Percentiles rank a stretch among this genome's conserved stretches.
Evolutionary conservation across 2,797 vertebrate species (phyloP).

Genomic region (Adrianichthys oophorus): DNA sequence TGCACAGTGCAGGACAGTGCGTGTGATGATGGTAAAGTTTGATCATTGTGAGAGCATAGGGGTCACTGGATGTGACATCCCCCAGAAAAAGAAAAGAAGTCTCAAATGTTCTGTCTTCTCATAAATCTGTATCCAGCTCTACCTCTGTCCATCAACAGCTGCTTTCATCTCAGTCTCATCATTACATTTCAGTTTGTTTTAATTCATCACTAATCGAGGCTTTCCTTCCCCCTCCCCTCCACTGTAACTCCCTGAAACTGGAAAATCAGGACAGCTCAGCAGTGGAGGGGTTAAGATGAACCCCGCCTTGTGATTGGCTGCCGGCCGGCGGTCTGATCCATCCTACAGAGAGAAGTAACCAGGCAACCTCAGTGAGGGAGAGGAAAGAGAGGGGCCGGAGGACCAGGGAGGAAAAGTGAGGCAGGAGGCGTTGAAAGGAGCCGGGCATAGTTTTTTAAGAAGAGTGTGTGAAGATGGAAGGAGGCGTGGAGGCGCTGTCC

Average conservation of each 20-base stretch:
- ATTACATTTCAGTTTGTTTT: constrained; percentile 39
- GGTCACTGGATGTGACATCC: too few species aligned
- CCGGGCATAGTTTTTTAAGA: constrained; percentile 72
- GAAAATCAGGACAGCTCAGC: constrained; percentile 79
- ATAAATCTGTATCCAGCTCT: constrained; percentile 12
- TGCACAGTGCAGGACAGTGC: constrained; percentile 2
- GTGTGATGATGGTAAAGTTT: constrained; percentile 20
- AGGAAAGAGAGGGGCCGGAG: constrained; percentile 57
- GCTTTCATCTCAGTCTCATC: constrained; percentile 12
- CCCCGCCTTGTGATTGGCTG: constrained; percentile 77
- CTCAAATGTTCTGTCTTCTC: neutral
- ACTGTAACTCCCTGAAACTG: constrained; percentile 61
- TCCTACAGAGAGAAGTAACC: constrained; percentile 80
- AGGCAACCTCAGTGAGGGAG: constrained; percentile 75
- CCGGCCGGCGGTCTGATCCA: constrained; percentile 73
- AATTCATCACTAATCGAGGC: constrained; percentile 22
- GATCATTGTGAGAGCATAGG: neutral
- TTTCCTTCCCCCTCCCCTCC: constrained; percentile 5
- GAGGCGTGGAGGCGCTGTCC: constrained; percentile 61
- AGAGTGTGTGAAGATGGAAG: constrained; percentile 78
- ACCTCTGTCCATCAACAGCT: constrained; percentile 6
- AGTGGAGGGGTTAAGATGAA: constrained; percentile 77
- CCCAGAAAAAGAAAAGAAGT: too few species aligned
- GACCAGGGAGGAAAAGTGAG: constrained; percentile 23
- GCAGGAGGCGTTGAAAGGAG: constrained; percentile 74